A percentile compares a stretch with the other conserved stretches of the same genome.
phyloP scores from a whole-genome alignment of 2,113 vertebrate genomes.

The Tonatia bakeri region DNA sequence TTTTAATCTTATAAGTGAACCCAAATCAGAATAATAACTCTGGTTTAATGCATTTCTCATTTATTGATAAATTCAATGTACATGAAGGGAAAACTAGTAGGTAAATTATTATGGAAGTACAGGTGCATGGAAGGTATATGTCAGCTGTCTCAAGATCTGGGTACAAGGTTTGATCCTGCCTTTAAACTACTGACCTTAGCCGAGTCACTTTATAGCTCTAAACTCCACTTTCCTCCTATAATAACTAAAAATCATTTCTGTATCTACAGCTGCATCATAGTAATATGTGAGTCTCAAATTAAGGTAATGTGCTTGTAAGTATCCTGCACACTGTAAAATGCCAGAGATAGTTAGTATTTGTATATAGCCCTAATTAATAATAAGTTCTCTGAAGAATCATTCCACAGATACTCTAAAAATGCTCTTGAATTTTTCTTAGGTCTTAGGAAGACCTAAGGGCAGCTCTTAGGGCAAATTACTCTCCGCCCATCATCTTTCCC shows the following conservation, averaged over 20 bases:
- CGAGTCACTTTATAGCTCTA: neutral
- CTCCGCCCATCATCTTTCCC: neutral
- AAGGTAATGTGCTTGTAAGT: neutral
- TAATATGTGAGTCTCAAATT: neutral
- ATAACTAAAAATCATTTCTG: constrained; percentile 18
- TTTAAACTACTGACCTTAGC: neutral
- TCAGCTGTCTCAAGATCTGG: neutral
- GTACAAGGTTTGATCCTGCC: neutral
- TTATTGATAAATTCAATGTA: neutral
- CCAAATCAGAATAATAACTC: neutral
- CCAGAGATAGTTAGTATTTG: neutral
- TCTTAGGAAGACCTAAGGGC: neutral
- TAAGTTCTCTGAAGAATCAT: neutral
- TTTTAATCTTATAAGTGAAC: neutral
- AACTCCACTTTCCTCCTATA: neutral
- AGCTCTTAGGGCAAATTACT: neutral
- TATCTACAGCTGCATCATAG: neutral
- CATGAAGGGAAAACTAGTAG: neutral
- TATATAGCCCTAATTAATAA: neutral
- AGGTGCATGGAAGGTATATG: neutral
- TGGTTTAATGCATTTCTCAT: neutral
- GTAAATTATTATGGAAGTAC: neutral
- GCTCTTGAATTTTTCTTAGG: neutral
- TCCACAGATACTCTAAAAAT: neutral
- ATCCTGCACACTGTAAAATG: neutral